These are phyloP conservation scores for Corythaeola cristata DNA, from an alignment of 2,113 vertebrate genomes.

Conservation along the genomic window DNA sequence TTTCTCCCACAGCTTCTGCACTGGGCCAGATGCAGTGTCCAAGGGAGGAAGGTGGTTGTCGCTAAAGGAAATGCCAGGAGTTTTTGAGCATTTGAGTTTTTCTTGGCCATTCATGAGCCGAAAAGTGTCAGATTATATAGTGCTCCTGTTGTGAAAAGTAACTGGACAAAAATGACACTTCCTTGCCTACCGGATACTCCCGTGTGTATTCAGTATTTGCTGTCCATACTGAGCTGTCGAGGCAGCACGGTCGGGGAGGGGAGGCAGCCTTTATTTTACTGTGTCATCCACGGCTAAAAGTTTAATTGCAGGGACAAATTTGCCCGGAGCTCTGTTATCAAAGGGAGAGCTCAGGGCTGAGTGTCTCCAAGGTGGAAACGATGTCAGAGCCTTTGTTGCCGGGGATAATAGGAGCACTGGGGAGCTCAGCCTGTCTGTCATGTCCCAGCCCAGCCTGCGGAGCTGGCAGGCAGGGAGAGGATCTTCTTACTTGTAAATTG, in stretches of 20 bases:
- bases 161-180: background rate
- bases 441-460: background rate
- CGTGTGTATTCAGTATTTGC: background rate
- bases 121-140: background rate
- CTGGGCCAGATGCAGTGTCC: background rate
- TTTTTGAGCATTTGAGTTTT: background rate
- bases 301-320: background rate
- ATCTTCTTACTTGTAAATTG: slow-evolving; percentile 65
- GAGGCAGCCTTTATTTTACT: background rate
- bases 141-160: background rate
- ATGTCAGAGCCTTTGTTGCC: slow-evolving; percentile 29
- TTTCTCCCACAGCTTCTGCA: background rate
- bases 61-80: background rate
- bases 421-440: slow-evolving; percentile 20
- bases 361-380: background rate
- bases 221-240: background rate
- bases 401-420: background rate
- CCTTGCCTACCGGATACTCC: background rate
- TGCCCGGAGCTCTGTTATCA: background rate
- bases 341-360: background rate
- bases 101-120: background rate
- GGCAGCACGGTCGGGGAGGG: background rate
- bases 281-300: background rate
- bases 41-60: background rate
- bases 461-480: slow-evolving; percentile 48